phyloP scores from a whole-genome alignment of 2,888 invertebrate species.

The Piscicola geometra region DNA sequence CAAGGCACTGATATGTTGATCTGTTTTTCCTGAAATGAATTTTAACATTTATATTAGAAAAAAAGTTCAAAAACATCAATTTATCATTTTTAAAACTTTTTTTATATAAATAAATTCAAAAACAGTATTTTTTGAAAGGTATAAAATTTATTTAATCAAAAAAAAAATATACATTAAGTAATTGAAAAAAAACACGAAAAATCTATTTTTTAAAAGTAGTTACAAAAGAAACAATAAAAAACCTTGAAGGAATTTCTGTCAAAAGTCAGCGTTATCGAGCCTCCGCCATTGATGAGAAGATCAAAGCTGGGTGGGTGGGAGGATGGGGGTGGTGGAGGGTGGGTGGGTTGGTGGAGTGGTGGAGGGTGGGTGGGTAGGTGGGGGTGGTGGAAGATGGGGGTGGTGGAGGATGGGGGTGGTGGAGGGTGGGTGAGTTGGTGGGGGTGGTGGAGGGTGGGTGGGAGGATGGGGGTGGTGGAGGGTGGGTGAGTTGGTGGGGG shows the following conservation, averaged over 20 bases:
- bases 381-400: no score
- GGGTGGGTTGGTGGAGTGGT: no score
- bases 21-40: constrained; percentile 55
- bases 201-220: neutral
- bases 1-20: constrained; percentile 65
- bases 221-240: neutral
- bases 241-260: constrained; percentile 81
- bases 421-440: no score
- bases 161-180: no score
- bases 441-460: no score
- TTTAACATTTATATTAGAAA: neutral
- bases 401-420: no score
- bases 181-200: no score
- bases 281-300: constrained; percentile 95
- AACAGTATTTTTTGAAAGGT: neutral
- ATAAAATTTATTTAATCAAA: no score
- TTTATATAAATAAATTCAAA: neutral
- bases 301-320: constrained; percentile 73
- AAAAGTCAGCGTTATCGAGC: constrained; percentile 91
- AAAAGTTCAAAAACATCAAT: neutral
- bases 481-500: no score
- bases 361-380: no score
- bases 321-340: neutral
- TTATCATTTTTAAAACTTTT: neutral
- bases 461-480: no score